Evolutionary conservation across 2,888 invertebrate genomes (phyloP).

Genomic region (Nebria salina): DNA sequence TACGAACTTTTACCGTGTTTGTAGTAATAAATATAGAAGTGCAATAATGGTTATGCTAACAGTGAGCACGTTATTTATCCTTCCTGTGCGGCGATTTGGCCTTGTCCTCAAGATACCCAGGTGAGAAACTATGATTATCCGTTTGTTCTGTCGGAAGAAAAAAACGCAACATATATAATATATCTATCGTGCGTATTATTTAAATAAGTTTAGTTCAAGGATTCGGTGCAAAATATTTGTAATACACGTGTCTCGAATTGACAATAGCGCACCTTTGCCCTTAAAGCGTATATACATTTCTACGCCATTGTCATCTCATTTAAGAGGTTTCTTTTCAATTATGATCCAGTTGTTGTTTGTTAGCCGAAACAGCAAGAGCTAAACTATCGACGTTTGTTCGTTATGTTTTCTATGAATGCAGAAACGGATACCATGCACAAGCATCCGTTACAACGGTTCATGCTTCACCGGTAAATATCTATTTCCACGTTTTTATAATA

Average conservation of each 20-base stretch:
- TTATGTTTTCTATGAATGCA: constrained; percentile 23
- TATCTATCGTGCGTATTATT: too few species aligned
- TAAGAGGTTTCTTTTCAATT: constrained; percentile 38
- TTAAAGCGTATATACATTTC: constrained; percentile 29
- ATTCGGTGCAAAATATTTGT: too few species aligned
- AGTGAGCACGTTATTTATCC: constrained; percentile 53
- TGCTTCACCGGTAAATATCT: constrained; percentile 43
- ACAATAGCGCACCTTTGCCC: constrained; percentile 41
- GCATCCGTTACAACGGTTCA: constrained; percentile 32
- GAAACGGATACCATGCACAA: constrained; percentile 22
- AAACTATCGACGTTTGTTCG: not conserved
- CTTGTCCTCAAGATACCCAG: constrained; percentile 59
- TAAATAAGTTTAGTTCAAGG: too few species aligned
- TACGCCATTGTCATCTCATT: constrained; percentile 30
- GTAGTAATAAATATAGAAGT: constrained; percentile 30
- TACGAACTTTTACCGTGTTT: constrained; percentile 39
- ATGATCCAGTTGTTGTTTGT: constrained; percentile 3
- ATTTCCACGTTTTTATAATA: too few species aligned
- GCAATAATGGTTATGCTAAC: constrained; percentile 42
- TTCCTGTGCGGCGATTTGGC: constrained; percentile 57
- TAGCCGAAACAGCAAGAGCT: constrained; percentile 17
- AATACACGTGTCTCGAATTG: not conserved
- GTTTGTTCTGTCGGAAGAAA: too few species aligned
- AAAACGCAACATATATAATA: too few species aligned
- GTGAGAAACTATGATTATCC: constrained; percentile 53